Evolutionary conservation across 2,888 invertebrate genomes (phyloP).

Genomic region (Cyrtodaria siliqua): DNA sequence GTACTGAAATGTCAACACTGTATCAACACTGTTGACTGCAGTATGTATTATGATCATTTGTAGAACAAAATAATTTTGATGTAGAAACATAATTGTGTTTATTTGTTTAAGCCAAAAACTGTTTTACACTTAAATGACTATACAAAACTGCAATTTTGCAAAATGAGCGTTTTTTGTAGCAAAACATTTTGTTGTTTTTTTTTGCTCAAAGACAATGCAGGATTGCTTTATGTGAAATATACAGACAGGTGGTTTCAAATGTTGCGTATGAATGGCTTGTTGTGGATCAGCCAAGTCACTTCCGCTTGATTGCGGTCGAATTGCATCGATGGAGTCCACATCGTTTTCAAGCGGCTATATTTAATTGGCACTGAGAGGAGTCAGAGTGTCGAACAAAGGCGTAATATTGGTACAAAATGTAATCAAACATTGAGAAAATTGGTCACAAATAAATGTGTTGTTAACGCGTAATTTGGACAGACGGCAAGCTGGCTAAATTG

Average conservation of each 20-base stretch:
- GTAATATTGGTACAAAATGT: conserved; percentile 60
- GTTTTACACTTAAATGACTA: no score
- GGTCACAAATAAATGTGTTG: conserved; percentile 44
- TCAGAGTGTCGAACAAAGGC: conserved; percentile 46
- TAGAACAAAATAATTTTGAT: no score
- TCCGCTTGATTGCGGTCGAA: conserved; percentile 47
- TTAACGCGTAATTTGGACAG: conserved; percentile 66
- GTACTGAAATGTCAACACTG: conserved; percentile 22
- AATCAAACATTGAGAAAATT: conserved; percentile 60
- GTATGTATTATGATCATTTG: no score
- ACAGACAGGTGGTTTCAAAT: conserved; percentile 58
- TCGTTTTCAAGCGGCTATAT: conserved; percentile 41
- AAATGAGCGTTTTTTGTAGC: no score
- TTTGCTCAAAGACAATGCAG: no score
- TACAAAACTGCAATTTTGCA: no score
- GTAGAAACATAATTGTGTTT: no score
- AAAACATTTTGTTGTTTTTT: no score
- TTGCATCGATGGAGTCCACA: conserved; percentile 35
- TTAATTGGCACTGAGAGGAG: conserved; percentile 56
- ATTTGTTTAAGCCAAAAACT: no score
- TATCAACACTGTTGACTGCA: no score
- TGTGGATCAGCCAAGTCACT: conserved; percentile 36
- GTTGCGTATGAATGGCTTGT: conserved; percentile 62
- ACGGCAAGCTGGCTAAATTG: conserved; percentile 53
- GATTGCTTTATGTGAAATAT: conserved; percentile 45